Conservation (phyloP, 2,113 vertebrate species). For the Eclectus roratus region DNA sequence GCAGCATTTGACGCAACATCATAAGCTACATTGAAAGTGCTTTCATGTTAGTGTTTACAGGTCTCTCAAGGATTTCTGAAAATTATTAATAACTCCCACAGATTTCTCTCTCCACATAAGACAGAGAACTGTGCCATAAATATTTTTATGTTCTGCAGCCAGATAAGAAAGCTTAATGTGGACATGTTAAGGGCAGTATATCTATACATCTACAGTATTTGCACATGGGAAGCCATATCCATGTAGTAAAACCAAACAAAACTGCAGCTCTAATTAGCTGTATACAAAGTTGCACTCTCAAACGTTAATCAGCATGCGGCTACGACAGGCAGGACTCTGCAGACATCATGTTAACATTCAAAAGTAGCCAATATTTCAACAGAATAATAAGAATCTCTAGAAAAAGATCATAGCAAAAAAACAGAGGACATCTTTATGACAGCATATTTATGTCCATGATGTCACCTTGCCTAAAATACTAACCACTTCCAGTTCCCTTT, state of each 20-base stretch:
- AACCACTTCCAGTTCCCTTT: not conserved
- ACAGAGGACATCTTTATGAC: not conserved
- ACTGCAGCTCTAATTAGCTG: not conserved
- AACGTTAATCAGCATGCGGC: not conserved
- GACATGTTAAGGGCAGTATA: not conserved
- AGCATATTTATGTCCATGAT: not conserved
- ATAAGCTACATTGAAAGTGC: not conserved
- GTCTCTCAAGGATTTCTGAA: not conserved
- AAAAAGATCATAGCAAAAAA: not conserved
- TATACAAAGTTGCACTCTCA: not conserved
- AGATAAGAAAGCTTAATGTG: not conserved
- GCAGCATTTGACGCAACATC: not conserved
- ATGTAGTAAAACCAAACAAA: not conserved
- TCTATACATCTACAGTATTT: not conserved
- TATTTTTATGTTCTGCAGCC: not conserved
- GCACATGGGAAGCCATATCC: not conserved
- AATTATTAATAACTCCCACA: not conserved
- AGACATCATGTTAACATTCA: rapidly evolving
- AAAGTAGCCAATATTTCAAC: not conserved
- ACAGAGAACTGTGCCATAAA: not conserved
- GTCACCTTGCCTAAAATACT: not conserved
- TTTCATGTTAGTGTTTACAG: not conserved
- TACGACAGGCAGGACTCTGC: not conserved
- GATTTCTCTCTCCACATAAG: not conserved
- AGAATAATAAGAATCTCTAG: not conserved